These are phyloP conservation scores for Enoplosus armatus DNA, from an alignment of 2,797 vertebrate genomes.

Conservation along the genomic window DNA sequence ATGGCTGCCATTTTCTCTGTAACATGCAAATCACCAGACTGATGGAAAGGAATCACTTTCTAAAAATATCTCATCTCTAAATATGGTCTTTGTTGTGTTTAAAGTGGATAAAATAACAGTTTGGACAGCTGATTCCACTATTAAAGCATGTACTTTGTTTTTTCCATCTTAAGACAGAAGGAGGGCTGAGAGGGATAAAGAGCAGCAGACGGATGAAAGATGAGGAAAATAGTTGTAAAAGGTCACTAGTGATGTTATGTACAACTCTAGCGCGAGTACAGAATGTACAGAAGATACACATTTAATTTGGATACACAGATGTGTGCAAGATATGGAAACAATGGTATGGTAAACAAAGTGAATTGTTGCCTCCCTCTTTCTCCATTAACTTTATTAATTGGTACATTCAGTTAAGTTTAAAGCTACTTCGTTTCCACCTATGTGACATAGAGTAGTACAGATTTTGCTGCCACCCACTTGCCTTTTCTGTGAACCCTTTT, in stretches of 20 bases:
- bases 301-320: neutral
- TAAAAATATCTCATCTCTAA: constrained; percentile 55
- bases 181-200: neutral
- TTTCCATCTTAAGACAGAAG: constrained; percentile 32
- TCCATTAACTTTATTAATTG: neutral
- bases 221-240: constrained; percentile 15
- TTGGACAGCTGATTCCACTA: constrained; percentile 36
- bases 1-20: neutral
- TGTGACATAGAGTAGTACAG: neutral
- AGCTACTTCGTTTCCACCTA: neutral
- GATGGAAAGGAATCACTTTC: constrained; percentile 33
- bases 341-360: neutral
- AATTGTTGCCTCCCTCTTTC: neutral
- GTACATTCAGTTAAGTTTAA: neutral
- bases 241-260: neutral
- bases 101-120: constrained; percentile 41
- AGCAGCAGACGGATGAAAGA: constrained; percentile 25
- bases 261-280: neutral
- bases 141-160: constrained; percentile 6
- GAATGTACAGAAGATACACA: neutral
- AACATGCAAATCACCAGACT: constrained; percentile 22
- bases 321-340: too few species aligned
- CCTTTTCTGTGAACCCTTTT: constrained; percentile 22
- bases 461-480: constrained; percentile 27
- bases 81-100: constrained; percentile 43